Conservation (phyloP, 2,888 invertebrate genomes). For the Ornithoptera alexandrae region DNA sequence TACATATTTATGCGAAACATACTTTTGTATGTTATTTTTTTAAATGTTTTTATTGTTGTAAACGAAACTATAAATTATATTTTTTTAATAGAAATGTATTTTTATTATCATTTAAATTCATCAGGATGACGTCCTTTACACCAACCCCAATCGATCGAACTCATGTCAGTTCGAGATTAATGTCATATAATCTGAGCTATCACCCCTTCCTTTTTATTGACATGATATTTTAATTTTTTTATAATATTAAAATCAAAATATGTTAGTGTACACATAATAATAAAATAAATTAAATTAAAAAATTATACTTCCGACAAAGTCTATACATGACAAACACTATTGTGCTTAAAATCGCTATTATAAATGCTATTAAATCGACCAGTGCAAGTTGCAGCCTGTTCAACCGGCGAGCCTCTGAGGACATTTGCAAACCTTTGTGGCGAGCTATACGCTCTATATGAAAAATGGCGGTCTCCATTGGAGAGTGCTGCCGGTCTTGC, state of each 20-base stretch:
- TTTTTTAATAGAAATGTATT: conserved; percentile 40
- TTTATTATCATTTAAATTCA: background rate
- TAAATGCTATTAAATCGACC: conserved; percentile 39
- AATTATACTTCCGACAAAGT: conserved; percentile 19
- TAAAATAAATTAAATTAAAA: too few species aligned
- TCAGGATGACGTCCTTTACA: too few species aligned
- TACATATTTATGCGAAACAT: conserved; percentile 41
- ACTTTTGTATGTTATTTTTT: conserved; percentile 56
- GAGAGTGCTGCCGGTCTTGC: conserved; percentile 43
- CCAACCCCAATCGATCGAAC: too few species aligned
- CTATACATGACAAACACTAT: conserved; percentile 17
- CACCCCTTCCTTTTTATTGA: too few species aligned
- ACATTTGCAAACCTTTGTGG: conserved; percentile 41
- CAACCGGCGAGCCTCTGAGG: conserved; percentile 42
- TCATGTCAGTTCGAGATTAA: too few species aligned
- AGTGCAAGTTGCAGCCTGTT: conserved; percentile 38
- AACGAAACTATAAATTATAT: conserved; percentile 61
- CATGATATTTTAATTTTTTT: too few species aligned
- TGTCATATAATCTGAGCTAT: too few species aligned
- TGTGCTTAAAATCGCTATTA: conserved; percentile 26
- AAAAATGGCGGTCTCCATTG: conserved; percentile 52
- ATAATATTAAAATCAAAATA: too few species aligned
- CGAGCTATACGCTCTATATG: conserved; percentile 48
- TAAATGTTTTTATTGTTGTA: conserved; percentile 60
- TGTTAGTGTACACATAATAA: too few species aligned